These are phyloP conservation scores for Pelecanus crispus DNA, from an alignment of 2,113 vertebrate species.

Conservation along the genomic window DNA sequence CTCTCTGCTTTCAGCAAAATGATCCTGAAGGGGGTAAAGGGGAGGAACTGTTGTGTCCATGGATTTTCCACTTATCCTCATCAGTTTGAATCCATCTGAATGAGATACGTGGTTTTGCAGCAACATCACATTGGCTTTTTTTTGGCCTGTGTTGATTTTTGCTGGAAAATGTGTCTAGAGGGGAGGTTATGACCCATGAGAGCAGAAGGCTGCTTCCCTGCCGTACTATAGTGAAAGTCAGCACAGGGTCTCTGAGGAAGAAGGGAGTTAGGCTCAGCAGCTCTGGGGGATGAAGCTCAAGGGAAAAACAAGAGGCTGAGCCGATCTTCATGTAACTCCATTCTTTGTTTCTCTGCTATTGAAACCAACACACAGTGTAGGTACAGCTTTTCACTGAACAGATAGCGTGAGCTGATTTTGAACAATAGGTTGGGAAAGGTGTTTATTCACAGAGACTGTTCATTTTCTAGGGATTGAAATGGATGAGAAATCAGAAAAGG, in stretches of 20 bases:
- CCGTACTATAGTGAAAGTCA: background rate
- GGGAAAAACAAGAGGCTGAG: background rate
- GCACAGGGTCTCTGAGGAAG: background rate
- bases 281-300: background rate
- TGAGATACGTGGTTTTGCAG: background rate
- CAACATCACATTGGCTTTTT: background rate
- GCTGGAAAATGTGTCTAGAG: background rate
- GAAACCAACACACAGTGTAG: background rate
- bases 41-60: rapidly evolving
- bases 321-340: background rate
- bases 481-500: background rate
- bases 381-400: background rate
- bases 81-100: background rate
- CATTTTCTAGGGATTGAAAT: background rate
- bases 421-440: background rate
- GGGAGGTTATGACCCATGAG: background rate
- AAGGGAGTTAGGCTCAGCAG: background rate
- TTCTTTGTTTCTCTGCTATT: background rate
- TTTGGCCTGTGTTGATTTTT: background rate
- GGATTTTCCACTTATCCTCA: background rate
- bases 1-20: background rate
- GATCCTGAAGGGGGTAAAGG: background rate
- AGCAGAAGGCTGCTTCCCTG: background rate
- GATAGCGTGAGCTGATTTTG: background rate
- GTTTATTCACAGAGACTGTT: background rate